A percentile compares a stretch with the other conserved stretches of the same genome.
Conservation (phyloP, 2,797 vertebrate species). For the Aratinga solstitialis region DNA sequence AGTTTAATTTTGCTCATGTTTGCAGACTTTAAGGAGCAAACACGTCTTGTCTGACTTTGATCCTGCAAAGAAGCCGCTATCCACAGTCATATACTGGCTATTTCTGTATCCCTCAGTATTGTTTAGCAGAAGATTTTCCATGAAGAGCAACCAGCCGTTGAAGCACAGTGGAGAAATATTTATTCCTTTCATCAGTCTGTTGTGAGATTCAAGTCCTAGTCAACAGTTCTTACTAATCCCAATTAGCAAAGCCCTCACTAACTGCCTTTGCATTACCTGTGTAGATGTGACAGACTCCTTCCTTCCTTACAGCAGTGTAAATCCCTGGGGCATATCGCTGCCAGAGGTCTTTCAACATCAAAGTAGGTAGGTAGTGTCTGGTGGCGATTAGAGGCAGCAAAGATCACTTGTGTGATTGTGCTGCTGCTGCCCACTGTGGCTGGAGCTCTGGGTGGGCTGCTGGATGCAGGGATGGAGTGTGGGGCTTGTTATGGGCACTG, state of each 20-base stretch:
- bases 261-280: background rate
- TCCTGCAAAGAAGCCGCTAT: background rate
- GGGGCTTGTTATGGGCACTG: background rate
- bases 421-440: background rate
- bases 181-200: background rate
- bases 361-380: background rate
- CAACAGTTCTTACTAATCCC: background rate
- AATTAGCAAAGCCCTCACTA: background rate
- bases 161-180: background rate
- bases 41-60: background rate
- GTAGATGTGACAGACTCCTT: background rate
- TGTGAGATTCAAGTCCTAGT: background rate
- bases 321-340: background rate
- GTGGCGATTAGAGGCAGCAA: background rate
- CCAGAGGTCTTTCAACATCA: background rate
- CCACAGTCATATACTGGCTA: background rate
- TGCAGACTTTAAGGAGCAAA: background rate
- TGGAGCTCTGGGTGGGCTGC: background rate
- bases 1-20: background rate
- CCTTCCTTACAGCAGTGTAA: background rate
- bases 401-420: background rate
- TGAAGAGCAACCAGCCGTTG: background rate
- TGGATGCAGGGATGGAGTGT: background rate
- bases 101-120: background rate
- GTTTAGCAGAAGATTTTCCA: background rate